phyloP scores from a whole-genome alignment of 2,888 invertebrate species.

The Anarsia innoxiella region DNA sequence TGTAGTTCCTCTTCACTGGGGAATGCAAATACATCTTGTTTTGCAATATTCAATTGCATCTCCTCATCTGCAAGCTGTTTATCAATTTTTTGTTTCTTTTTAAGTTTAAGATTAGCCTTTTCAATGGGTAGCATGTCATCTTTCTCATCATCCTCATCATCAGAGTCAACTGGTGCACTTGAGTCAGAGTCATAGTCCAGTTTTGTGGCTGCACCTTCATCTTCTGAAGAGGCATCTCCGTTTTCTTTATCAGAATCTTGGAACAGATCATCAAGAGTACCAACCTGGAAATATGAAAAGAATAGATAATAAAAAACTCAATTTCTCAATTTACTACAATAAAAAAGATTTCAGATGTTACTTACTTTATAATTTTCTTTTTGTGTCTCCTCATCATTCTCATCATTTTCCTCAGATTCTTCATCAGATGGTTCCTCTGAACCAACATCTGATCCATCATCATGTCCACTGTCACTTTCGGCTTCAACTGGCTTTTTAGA shows the following conservation, averaged over 20 bases:
- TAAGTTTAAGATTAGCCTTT: constrained; percentile 85
- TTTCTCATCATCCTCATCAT: constrained; percentile 61
- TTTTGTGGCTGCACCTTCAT: constrained; percentile 41
- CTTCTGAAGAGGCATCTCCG: constrained; percentile 43
- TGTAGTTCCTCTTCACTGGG: constrained; percentile 84
- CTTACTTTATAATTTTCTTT: constrained; percentile 1
- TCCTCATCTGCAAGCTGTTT: constrained; percentile 86
- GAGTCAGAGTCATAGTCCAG: constrained; percentile 53
- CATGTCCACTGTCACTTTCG: constrained; percentile 40
- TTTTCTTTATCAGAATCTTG: constrained; percentile 61
- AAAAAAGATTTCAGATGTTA: background rate
- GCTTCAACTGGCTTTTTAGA: constrained; percentile 16
- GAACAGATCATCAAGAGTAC: constrained; percentile 71
- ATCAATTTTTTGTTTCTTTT: constrained; percentile 81
- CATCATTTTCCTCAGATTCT: constrained; percentile 21
- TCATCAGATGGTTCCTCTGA: constrained; percentile 38
- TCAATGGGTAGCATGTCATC: constrained; percentile 90
- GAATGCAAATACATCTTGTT: constrained; percentile 85
- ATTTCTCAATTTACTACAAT: background rate
- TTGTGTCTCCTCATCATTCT: constrained; percentile 26
- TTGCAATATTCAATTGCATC: constrained; percentile 85
- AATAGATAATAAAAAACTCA: too few relatives aligned
- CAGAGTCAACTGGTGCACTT: constrained; percentile 39
- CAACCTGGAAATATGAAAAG: constrained; percentile 45
- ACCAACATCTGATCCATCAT: constrained; percentile 33